Evolutionary conservation across 2,113 vertebrate genomes (phyloP), one percentile per base, ranked within the genome.

Genomic region (Calonectris borealis): DNA sequence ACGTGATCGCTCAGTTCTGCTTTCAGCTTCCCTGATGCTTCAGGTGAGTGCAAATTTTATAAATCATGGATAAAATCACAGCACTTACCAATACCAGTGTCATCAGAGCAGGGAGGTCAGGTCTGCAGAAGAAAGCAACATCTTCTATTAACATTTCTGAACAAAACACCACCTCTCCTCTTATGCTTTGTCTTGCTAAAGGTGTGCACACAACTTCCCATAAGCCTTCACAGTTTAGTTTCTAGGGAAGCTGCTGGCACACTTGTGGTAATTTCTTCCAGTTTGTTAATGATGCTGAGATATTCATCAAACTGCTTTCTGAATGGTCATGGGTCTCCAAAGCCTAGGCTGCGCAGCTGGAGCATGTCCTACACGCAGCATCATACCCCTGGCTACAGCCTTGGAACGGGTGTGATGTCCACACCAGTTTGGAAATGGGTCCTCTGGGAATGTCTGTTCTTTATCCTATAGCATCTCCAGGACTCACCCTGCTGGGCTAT

Each of bases 51-150:
- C 36, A 66, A 3, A 36, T 54, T 51, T 38, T n/a, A 0, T 27
- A 46, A 80, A 25, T 11, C 25, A 9, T 5, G 13, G 64, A 57
- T 36, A 52, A 94, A 92, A 83, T 27, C 38, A 17, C 60, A 70
- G 22, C 57, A 36, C 3, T 11, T n/a, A 24, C 34, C 71, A 34
- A 6, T 21, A 18, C 16, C 0, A 0, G 16, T 9, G 4, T 55
- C 26, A n/a, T 0, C 19, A 54, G 25, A 32, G 60, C 54, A 58
- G 31, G 2, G n/a, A 38, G 51, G 34, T 31, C 61, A 44, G 68
- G 51, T 7, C 31, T 78, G 42, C 2, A 52, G 34, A 46, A 76
- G n/a, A 55, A 83, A 72, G 5, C 26, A 86, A 19, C 16, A 38
- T 5, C 26, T 88, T 80, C 38, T 16, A 25, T 31, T 10, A 31